These are phyloP conservation scores for Ennomos erosarius DNA, from an alignment of 2,888 invertebrate species.

Conservation along the genomic window DNA sequence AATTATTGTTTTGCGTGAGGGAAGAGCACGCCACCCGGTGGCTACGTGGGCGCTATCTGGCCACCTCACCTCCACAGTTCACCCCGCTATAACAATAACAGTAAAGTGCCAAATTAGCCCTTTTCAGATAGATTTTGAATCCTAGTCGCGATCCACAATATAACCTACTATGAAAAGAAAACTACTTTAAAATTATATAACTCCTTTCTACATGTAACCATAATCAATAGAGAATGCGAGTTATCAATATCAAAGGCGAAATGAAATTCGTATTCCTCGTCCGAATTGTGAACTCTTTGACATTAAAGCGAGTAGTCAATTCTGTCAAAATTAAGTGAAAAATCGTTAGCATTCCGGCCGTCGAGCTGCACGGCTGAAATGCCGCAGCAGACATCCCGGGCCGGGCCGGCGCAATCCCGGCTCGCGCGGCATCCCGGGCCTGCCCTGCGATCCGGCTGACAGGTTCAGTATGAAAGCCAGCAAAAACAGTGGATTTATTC, in stretches of 20 bases:
- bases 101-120: conserved; percentile 1
- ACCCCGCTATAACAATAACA: background rate
- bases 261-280: conserved; percentile 9
- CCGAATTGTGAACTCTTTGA: conserved; percentile 12
- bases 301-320: conserved; percentile 17
- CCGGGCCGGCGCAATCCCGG: conserved; percentile 15
- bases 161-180: background rate
- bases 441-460: background rate
- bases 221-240: conserved; percentile 2
- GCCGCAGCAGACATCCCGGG: conserved; percentile 10
- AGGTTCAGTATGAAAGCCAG: background rate
- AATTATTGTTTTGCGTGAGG: conserved; percentile 35
- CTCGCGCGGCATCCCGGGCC: conserved; percentile 8
- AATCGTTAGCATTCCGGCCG: conserved; percentile 23
- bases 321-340: conserved; percentile 27
- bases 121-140: conserved; percentile 1
- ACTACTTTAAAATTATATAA: background rate
- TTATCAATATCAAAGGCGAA: background rate
- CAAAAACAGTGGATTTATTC: no score
- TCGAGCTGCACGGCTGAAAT: conserved; percentile 13
- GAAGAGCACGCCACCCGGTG: conserved; percentile 13
- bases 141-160: conserved; percentile 8
- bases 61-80: background rate
- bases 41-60: conserved; percentile 6
- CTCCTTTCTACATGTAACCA: background rate